phyloP scores from a whole-genome alignment of 2,888 invertebrate genomes.

The Scaptomyza reducta region DNA sequence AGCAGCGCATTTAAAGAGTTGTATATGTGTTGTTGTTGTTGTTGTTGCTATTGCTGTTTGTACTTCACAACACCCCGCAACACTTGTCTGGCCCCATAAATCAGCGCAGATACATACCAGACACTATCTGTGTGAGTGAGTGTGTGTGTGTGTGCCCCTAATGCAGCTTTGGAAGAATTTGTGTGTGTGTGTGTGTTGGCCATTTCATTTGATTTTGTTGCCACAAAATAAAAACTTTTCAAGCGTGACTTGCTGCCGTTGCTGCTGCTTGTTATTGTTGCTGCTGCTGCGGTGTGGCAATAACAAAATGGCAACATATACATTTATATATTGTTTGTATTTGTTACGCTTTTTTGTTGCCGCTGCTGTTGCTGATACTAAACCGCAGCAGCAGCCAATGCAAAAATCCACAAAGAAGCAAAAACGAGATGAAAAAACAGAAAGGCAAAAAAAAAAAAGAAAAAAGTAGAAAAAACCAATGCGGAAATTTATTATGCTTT shows the following conservation, averaged over 20 bases:
- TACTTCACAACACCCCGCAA: slow-evolving; percentile 10
- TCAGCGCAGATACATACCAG: slow-evolving; percentile 66
- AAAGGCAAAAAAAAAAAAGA: background rate
- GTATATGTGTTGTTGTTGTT: slow-evolving; percentile 18
- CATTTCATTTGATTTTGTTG: slow-evolving; percentile 75
- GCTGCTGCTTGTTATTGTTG: slow-evolving; percentile 6
- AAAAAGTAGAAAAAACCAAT: slow-evolving; percentile 48
- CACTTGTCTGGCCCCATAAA: slow-evolving; percentile 61
- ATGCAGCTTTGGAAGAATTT: slow-evolving; percentile 46
- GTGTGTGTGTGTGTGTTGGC: slow-evolving; percentile 45
- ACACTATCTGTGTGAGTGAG: slow-evolving; percentile 29
- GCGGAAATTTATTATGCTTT: slow-evolving; percentile 77
- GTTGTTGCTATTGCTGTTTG: slow-evolving; percentile 15
- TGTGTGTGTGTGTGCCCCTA: slow-evolving; percentile 42
- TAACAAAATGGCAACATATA: slow-evolving; percentile 70
- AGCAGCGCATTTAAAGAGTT: slow-evolving; percentile 60
- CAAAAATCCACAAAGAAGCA: slow-evolving; percentile 38
- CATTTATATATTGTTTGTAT: slow-evolving; percentile 63
- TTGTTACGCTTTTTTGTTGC: slow-evolving; percentile 56
- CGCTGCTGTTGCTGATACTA: slow-evolving; percentile 55
- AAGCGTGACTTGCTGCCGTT: slow-evolving; percentile 71
- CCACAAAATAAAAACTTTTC: slow-evolving; percentile 74
- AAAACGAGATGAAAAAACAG: slow-evolving; percentile 30
- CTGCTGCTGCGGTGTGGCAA: slow-evolving; percentile 60
- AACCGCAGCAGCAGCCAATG: slow-evolving; percentile 54